Evolutionary conservation across 2,113 vertebrate species (phyloP), one percentile per base, ranked within the genome.

Genomic region (Falco punctatus): DNA sequence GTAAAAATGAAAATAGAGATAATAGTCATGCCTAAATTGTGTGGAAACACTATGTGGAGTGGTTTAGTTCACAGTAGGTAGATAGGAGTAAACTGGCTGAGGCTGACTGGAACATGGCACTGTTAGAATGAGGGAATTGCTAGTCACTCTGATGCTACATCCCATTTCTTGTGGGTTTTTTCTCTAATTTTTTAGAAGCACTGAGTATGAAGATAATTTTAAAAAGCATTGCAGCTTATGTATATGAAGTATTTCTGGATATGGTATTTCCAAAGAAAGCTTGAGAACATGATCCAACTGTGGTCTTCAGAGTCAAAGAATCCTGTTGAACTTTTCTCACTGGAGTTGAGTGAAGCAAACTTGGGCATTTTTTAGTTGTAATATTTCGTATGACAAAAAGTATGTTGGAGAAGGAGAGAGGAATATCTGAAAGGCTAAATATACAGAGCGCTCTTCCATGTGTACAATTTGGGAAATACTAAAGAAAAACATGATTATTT

Each of bases 91-190:
- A 52, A 17, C 26, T 17, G 57, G 3, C 23, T 66, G 55, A 58
- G 40, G 38, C 51, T 88, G 61, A 6, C 22, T 38, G 46, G 32
- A 48, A 44, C 17, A 3, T 40, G 81, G 22, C 22, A 23, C 15
- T 48, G 5, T 11, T 58, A 19, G 11, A 62, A 11, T 4, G n/a
- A 64, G 40, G 22, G 38, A 26, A 27, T 1, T 14, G 19, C 14
- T n/a, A 6, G 22, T 35, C 27, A 4, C 54, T 61, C 42, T 15
- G 35, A 2, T 30, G 67, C 9, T 81, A 4, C 4, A 2, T 38
- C 15, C 11, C 6, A 3, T 13, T 58, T 42, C 54, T 32, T 46
- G 5, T 13, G 22, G 2, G 0, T 6, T 27, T 33, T 24, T 44
- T 11, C 9, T 1, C 20, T 3, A 1, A 6, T 49, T 9, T 61